phyloP scores from a whole-genome alignment of 2,797 vertebrate genomes.

The Sciurus vulgaris region DNA sequence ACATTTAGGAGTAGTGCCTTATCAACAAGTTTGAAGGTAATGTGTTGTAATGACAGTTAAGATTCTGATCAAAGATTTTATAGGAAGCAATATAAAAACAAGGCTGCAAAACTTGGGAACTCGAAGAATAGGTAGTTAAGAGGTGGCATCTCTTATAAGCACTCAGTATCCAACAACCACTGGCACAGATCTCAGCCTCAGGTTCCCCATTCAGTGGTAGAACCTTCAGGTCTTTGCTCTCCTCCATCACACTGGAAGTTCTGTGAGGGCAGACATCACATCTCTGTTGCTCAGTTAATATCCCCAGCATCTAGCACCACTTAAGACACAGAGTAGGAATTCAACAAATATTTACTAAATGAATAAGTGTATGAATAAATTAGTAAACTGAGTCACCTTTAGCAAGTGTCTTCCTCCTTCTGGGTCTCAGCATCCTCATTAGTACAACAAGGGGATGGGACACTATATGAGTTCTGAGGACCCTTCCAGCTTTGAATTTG shows the following conservation, averaged over 20 bases:
- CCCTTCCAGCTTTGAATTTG: slow-evolving; percentile 45
- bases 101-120: neutral
- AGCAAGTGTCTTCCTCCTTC: neutral
- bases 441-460: slow-evolving; percentile 32
- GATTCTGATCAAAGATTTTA: slow-evolving; percentile 53
- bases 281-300: neutral
- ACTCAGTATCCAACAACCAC: neutral
- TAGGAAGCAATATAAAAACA: neutral
- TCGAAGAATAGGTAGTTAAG: neutral
- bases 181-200: neutral
- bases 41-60: neutral
- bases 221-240: neutral
- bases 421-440: slow-evolving; percentile 6
- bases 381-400: neutral
- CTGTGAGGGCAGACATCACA: neutral
- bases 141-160: neutral
- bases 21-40: neutral
- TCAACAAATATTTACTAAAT: neutral
- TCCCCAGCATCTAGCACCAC: neutral
- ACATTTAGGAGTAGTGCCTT: neutral
- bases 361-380: slow-evolving; percentile 34
- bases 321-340: neutral
- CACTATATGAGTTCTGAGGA: neutral
- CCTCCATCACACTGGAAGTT: neutral
- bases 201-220: neutral